Percentiles rank a stretch among this genome's conserved stretches.
Evolutionary conservation across 2,888 invertebrate genomes (phyloP).

Genomic region (Dendrolimus pini): DNA sequence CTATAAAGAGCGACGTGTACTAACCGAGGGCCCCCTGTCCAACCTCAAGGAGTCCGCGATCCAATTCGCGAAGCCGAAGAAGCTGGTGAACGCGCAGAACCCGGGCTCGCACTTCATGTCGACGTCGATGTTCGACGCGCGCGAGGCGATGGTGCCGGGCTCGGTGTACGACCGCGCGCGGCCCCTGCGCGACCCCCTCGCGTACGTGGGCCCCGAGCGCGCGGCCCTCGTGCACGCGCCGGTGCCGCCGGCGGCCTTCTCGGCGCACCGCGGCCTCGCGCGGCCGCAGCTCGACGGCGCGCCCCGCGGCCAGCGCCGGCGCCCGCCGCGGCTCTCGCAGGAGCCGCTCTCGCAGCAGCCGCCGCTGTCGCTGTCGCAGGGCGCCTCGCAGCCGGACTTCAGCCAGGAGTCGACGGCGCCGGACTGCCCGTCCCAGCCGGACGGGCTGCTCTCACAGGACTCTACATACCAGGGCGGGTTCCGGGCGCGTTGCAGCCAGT

Average conservation of each 20-base stretch:
- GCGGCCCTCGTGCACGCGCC: slow-evolving; percentile 86
- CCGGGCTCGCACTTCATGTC: slow-evolving; percentile 99
- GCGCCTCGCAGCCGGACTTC: slow-evolving; percentile 83
- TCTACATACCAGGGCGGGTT: slow-evolving; percentile 88
- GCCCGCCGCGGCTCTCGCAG: slow-evolving; percentile 76
- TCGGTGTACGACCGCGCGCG: slow-evolving; percentile 92
- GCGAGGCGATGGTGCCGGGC: slow-evolving; percentile 96
- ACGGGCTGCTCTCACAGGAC: slow-evolving; percentile 95
- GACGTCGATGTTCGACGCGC: slow-evolving; percentile 96
- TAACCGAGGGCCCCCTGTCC: slow-evolving; percentile 98
- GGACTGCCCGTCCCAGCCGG: slow-evolving; percentile 95
- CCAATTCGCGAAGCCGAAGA: slow-evolving; percentile 97
- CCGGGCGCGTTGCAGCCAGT: slow-evolving; percentile 82
- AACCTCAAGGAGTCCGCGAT: slow-evolving; percentile 98
- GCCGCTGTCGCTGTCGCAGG: slow-evolving; percentile 83
- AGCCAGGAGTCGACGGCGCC: slow-evolving; percentile 90
- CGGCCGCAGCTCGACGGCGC: slow-evolving; percentile 83
- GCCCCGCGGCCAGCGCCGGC: slow-evolving; percentile 64
- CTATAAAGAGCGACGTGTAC: slow-evolving; percentile 97
- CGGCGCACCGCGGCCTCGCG: slow-evolving; percentile 90
- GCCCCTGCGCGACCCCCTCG: slow-evolving; percentile 92
- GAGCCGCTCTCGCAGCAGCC: slow-evolving; percentile 86
- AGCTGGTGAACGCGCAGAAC: slow-evolving; percentile 94
- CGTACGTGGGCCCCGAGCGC: slow-evolving; percentile 93
- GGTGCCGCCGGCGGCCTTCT: slow-evolving; percentile 96